Base-by-base conservation (phyloP, 2,113 vertebrate genomes). In the Motacilla tschutschensis region DNA sequence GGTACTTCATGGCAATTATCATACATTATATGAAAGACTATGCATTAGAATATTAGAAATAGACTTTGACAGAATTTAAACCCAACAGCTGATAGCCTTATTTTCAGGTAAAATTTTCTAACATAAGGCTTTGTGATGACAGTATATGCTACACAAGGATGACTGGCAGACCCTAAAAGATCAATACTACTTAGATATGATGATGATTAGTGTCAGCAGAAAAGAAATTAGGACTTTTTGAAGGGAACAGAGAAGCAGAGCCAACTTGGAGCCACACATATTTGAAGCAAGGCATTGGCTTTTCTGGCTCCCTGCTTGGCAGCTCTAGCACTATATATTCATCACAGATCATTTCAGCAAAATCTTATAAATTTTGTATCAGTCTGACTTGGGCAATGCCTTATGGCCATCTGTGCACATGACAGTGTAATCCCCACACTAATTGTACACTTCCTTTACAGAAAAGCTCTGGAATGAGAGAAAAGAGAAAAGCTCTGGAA, bases 21-120 rank as follows among this genome's bases (percentile, higher is more conserved):
- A 54, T 47, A 50, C 10, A 47, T 79, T 78, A 46, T 41, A 50
- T 40, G 20, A 51, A 79, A 84, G 17, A 53, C 20, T 35, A 8
- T 51, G 54, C 22, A 64, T 69, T 71, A 72, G 64, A 88, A 88
- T 29, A 3, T 21, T 17, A 65, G 36, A 71, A 60, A 21, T 15
- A 70, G 50, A 46, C 35, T 86, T 79, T 6, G 29, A 69, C 4
- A 4, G 31, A 66, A 24, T 87, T 91, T 59, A 70, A 91, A 72
- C 21, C 11, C 41, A 89, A 29, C 25, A 47, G 35, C 36, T 89
- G 91, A 89, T 57, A 87, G n/a, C 21, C 44, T 78, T 79, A 50
- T 92, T 86, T 87, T 90, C 62, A 94, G 79, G 80, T 83, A 88
- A 95, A 94, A 47, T 35, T 38, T 95, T 88, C 57, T 76, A 74